phyloP scores from a whole-genome alignment of 2,113 vertebrate genomes.

The Rhinichthys klamathensis region DNA sequence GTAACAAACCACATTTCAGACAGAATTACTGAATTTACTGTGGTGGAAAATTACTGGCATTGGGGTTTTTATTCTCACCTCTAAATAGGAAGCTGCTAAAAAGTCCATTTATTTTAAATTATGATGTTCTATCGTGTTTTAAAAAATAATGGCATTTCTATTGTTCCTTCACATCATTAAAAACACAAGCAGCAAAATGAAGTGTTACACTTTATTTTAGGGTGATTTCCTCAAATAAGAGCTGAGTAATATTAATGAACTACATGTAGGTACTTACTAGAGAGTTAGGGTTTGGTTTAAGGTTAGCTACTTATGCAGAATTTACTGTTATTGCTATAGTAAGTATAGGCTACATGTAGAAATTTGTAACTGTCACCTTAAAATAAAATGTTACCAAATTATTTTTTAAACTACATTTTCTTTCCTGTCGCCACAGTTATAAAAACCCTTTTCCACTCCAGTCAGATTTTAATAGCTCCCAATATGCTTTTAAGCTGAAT shows the following conservation, averaged over 20 bases:
- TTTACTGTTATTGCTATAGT: too few relatives aligned
- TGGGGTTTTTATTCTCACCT: neutral
- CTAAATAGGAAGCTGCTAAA: neutral
- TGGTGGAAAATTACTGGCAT: neutral
- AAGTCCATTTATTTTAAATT: neutral
- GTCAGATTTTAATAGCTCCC: neutral
- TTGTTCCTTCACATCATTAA: neutral
- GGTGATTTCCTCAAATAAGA: too few relatives aligned
- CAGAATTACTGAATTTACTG: neutral
- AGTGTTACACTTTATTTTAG: neutral
- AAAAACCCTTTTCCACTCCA: neutral
- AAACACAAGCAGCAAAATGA: neutral
- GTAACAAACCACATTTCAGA: neutral
- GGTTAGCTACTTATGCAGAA: too few relatives aligned
- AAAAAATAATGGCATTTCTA: neutral
- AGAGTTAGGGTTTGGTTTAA: too few relatives aligned
- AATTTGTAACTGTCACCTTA: too few relatives aligned
- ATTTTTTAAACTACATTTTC: neutral
- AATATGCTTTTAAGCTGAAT: conserved; percentile 24
- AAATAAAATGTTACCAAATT: too few relatives aligned
- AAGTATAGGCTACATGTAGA: too few relatives aligned
- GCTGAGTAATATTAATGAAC: too few relatives aligned
- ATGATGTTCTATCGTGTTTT: too few relatives aligned
- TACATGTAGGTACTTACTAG: too few relatives aligned
- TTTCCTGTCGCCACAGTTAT: too few relatives aligned